Base-by-base conservation (phyloP, 2,113 vertebrate species). In the Hydrochoerus hydrochaeris region DNA sequence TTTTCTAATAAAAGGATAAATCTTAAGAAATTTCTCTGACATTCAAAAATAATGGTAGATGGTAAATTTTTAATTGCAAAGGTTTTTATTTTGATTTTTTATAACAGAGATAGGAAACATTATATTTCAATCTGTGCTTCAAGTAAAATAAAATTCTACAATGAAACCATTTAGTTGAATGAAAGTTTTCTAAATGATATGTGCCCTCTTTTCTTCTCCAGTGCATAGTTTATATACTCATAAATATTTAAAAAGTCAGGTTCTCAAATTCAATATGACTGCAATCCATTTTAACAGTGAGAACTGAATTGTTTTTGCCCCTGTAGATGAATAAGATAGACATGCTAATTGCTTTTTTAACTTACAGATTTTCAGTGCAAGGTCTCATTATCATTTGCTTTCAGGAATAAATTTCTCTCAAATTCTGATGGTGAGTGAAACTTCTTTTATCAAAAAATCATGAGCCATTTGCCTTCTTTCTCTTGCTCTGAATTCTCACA, bases 341-440 rank as follows among this genome's bases (percentile, higher is more conserved):
- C 96, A 98, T 97, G 86, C 49, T 98, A 98, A 98, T 97, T 98
- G 93, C 84, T 91, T 98, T 98, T 54, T 97, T 93, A 98, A 97
- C 85, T 95, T 91, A 63, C 95, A 97, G 60, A 69, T 95, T 96
- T 97, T 98, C 96, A 71, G 24, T 7, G 46, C 38, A 73, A 75
- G 82, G 96, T 97, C 88, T 97, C 91, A 98, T 98, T 97, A 97
- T 81, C 95, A 78, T 96, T 91, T 95, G 0, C 38, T 97, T 98
- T 91, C 58, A 91, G 85, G 24, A 97, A 75, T 97, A 88, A 97
- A 5, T 88, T 97, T 98, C 87, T 94, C 83, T 97, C 57, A 57
- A 95, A 57, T 84, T 98, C 96, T 96, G 89, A 98, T 92, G 30
- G 7, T 94, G 62, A 89, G 26, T 90, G 87, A 26, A 20, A 44